These are phyloP conservation scores for human DNA, from an alignment of 2,113 vertebrate species.

Conservation along the genomic window DNA sequence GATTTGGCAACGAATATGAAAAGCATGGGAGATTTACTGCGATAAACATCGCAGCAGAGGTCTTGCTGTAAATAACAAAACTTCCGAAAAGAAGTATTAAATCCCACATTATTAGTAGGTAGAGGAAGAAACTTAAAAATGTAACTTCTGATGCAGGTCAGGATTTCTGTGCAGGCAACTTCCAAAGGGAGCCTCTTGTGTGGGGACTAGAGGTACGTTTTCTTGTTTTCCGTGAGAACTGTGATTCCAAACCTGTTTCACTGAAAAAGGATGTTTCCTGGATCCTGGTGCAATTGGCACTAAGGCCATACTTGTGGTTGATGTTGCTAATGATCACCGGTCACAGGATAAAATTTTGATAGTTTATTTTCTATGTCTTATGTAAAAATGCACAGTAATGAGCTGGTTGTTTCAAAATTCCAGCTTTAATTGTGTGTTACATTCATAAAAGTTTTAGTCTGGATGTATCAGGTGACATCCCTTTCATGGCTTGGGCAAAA, in stretches of 20 bases:
- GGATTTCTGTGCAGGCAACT: background rate
- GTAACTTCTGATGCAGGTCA: background rate
- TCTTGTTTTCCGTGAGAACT: accelerated
- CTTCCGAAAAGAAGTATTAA: conserved; percentile 11
- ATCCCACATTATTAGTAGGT: background rate
- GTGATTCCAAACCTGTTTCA: background rate
- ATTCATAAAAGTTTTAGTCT: background rate
- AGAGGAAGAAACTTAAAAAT: background rate
- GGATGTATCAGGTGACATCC: accelerated
- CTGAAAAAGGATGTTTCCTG: background rate
- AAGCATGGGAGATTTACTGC: conserved; percentile 52
- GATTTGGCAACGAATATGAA: conserved; percentile 40
- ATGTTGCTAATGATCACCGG: background rate
- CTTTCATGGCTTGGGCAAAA: background rate
- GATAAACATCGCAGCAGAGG: conserved; percentile 47
- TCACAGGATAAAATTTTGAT: background rate
- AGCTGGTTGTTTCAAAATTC: background rate
- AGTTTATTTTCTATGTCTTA: background rate
- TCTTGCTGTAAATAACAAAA: conserved; percentile 56
- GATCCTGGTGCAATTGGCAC: background rate
- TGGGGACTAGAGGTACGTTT: accelerated
- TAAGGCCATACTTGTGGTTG: background rate
- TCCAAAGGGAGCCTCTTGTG: accelerated
- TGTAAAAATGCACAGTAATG: background rate
- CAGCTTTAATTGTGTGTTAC: background rate